Evolutionary conservation across 1,140 invertebrate genomes (phyloP).

Genomic region (Parapsyche elsis): DNA sequence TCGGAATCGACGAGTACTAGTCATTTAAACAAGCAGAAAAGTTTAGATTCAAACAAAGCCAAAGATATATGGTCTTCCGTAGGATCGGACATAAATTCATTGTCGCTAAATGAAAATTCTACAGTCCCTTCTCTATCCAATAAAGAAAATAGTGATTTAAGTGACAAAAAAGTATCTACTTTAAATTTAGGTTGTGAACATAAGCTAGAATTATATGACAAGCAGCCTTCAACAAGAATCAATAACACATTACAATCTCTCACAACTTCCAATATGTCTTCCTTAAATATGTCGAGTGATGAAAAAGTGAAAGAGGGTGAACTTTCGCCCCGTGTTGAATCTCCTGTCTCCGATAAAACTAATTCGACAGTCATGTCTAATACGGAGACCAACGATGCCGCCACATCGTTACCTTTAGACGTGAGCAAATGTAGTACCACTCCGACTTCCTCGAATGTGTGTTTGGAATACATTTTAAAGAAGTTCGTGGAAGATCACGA

Average conservation of each 20-base stretch:
- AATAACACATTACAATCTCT: background rate
- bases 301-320: background rate
- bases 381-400: background rate
- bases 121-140: background rate
- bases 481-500: slow-evolving; percentile 72
- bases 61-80: slow-evolving; percentile 62
- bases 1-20: slow-evolving; percentile 59
- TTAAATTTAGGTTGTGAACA: background rate
- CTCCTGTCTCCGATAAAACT: background rate
- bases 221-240: background rate
- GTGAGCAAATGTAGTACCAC: background rate
- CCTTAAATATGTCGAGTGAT: background rate
- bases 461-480: slow-evolving; percentile 63
- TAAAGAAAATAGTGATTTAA: background rate
- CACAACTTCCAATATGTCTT: background rate
- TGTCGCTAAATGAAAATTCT: slow-evolving; percentile 48
- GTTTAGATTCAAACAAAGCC: slow-evolving; percentile 64
- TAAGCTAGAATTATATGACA: background rate
- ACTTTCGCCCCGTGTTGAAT: background rate
- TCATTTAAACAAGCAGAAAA: slow-evolving; percentile 61
- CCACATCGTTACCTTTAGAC: background rate
- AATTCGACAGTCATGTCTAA: background rate
- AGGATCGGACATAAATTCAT: slow-evolving; percentile 56
- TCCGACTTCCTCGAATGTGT: slow-evolving; percentile 57
- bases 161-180: background rate